A percentile compares a stretch with the other conserved stretches of the same genome.
phyloP scores from a whole-genome alignment of 2,797 vertebrate species.

The Streptopelia turtur region DNA sequence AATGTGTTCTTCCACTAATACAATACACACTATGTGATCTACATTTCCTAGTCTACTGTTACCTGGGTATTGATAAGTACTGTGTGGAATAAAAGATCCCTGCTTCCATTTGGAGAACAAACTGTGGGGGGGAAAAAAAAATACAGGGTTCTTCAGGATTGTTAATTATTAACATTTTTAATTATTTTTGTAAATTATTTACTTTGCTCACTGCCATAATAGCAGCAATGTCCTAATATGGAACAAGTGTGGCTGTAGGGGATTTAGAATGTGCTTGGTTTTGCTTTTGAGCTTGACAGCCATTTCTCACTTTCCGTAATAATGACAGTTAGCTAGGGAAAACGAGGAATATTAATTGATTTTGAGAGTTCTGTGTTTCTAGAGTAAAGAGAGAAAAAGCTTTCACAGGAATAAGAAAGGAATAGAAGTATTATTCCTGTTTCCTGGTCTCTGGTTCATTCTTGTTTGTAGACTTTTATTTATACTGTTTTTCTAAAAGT shows the following conservation, averaged over 20 bases:
- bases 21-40: neutral
- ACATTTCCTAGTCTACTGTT: neutral
- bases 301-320: slow-evolving; percentile 65
- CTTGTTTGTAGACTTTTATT: slow-evolving; percentile 66
- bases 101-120: neutral
- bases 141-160: neutral
- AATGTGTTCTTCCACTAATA: neutral
- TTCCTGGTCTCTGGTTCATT: slow-evolving; percentile 39
- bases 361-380: slow-evolving; percentile 31
- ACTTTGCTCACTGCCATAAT: slow-evolving; percentile 47
- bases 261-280: slow-evolving; percentile 51
- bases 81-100: neutral
- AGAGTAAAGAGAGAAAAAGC: slow-evolving; percentile 53
- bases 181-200: slow-evolving; percentile 70
- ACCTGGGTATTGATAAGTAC: neutral
- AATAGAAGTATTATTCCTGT: neutral
- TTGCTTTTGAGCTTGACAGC: slow-evolving; percentile 69
- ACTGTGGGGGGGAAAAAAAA: neutral
- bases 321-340: slow-evolving; percentile 61
- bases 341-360: slow-evolving; percentile 72
- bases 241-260: slow-evolving; percentile 50
- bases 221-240: slow-evolving; percentile 49
- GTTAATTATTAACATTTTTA: slow-evolving; percentile 73
- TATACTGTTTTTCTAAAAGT: slow-evolving; percentile 58
- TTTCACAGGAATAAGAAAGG: slow-evolving; percentile 1